Evolutionary conservation across 1,140 invertebrate genomes (phyloP).

Genomic region (Sycophila sp.): DNA sequence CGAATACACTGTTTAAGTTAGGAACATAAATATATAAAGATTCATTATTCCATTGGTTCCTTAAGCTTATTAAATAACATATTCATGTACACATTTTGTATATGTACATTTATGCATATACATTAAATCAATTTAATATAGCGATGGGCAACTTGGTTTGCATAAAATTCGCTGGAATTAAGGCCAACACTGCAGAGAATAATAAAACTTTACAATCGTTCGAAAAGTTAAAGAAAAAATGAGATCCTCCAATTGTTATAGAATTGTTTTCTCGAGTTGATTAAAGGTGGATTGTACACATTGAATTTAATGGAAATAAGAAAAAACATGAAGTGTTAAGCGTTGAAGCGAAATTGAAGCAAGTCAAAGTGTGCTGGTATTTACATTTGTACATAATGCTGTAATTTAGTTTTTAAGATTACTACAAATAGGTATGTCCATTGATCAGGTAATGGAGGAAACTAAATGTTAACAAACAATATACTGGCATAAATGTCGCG

Average conservation of each 20-base stretch:
- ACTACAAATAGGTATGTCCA: conserved; percentile 3
- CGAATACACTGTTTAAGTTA: no score
- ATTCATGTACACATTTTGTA: no score
- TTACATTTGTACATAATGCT: conserved; percentile 31
- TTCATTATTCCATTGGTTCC: conserved; percentile 45
- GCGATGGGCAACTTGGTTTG: background rate
- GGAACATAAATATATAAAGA: no score
- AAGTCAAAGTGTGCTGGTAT: conserved; percentile 8
- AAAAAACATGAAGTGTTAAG: background rate
- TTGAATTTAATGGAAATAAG: no score
- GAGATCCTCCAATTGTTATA: background rate
- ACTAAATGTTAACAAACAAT: background rate
- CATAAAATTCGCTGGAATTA: no score
- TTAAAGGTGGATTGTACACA: background rate
- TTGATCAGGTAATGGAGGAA: background rate
- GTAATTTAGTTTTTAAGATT: conserved; percentile 16
- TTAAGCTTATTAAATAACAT: conserved; percentile 42
- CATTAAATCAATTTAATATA: background rate
- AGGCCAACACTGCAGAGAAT: no score
- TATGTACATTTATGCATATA: background rate
- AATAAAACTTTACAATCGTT: no score
- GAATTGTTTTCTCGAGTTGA: conserved; percentile 11
- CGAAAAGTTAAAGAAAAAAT: no score
- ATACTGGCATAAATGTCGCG: conserved; percentile 20
- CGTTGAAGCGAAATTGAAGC: background rate